Conservation (phyloP, 1,140 invertebrate genomes). For the Micrasema longulum region DNA sequence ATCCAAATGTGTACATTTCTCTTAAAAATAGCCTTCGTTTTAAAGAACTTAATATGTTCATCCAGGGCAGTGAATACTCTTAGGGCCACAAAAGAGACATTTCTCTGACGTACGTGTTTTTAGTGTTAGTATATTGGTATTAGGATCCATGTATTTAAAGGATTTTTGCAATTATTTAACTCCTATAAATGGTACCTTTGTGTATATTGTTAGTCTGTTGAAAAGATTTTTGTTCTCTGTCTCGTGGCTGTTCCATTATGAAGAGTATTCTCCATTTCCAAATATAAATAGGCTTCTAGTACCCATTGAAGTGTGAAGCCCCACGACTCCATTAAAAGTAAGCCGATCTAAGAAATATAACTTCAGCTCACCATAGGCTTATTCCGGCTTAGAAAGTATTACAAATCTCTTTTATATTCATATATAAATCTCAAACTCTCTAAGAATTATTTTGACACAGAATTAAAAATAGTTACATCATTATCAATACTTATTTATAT, state of each 20-base stretch:
- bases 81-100: too few species aligned
- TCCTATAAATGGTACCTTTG: too few species aligned
- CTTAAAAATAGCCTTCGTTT: too few species aligned
- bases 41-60: too few species aligned
- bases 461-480: background rate
- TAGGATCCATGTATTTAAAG: too few species aligned
- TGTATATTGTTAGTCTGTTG: too few species aligned
- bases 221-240: too few species aligned
- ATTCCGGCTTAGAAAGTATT: background rate
- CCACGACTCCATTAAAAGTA: constrained; percentile 48
- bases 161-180: too few species aligned
- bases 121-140: too few species aligned
- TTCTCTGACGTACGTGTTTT: too few species aligned
- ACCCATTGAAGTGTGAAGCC: constrained; percentile 47
- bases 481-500: background rate
- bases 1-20: too few species aligned
- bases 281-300: constrained; percentile 11
- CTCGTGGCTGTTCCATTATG: background rate
- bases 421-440: background rate
- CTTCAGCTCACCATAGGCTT: constrained; percentile 15
- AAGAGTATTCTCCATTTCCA: constrained; percentile 3
- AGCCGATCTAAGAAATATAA: constrained; percentile 30
- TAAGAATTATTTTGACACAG: background rate
- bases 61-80: too few species aligned
- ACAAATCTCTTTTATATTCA: background rate